phyloP scores from a whole-genome alignment of 2,113 vertebrate species.

The Peromyscus maniculatus region DNA sequence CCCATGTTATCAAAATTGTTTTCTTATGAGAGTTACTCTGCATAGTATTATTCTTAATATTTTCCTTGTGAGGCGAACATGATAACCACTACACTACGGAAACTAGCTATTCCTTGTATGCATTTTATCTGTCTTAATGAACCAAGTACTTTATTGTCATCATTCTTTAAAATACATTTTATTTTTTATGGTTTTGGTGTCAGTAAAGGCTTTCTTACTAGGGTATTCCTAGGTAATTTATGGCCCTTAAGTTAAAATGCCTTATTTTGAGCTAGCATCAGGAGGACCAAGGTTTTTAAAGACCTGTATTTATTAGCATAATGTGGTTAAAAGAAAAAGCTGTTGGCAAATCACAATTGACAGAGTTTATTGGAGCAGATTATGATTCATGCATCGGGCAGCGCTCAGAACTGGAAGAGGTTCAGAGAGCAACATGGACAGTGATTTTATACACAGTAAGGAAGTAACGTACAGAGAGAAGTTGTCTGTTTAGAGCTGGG shows the following conservation, averaged over 20 bases:
- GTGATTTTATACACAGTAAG: neutral
- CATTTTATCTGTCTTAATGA: neutral
- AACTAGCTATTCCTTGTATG: neutral
- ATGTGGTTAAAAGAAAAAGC: neutral
- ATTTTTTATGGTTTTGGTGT: neutral
- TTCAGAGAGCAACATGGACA: neutral
- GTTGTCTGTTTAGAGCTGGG: neutral
- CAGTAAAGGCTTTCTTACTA: neutral
- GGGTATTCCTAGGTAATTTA: neutral
- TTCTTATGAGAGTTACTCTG: neutral
- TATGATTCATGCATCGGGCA: neutral
- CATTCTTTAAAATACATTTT: neutral
- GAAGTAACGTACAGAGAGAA: neutral
- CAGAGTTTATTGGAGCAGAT: neutral
- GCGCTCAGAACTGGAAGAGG: neutral
- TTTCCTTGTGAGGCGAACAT: neutral
- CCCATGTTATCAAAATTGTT: neutral
- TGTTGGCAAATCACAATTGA: neutral
- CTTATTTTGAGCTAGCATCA: neutral
- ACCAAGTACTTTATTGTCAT: neutral
- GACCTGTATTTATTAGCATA: neutral
- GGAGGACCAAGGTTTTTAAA: neutral
- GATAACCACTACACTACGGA: too few relatives aligned
- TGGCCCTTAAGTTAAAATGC: neutral
- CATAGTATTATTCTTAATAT: neutral